Base-by-base conservation (phyloP, 2,113 vertebrate species). In the Nothocercus nigrocapillus region DNA sequence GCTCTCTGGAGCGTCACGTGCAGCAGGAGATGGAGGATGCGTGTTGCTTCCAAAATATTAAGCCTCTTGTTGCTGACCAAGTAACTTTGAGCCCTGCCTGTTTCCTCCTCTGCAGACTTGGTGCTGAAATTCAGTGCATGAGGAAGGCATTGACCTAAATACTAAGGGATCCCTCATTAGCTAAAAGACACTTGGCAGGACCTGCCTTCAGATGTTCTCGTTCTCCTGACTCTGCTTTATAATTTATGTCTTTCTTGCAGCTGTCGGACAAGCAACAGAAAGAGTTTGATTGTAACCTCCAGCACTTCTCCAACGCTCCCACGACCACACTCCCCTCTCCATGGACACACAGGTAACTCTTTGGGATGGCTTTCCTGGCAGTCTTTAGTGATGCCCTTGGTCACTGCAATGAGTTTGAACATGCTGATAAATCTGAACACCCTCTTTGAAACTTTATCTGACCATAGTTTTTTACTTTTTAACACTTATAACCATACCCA, bases 241-340 rank as follows among this genome's bases (percentile, higher is more conserved):
- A 2, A 0, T 84, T 88, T 78, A 0, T 72, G 34, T 94, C 85
- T 96, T 82, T 84, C 34, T 97, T 98, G 76, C 98, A 99, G 99
- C 97, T 99, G 99, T 97, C 98, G 99, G 82, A 99, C 98, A 10
- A 99, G 99, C 98, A 99, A 99, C 98, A 98, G 99, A 83, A 99
- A 99, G 98, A 99, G 99, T 91, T 98, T 99, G 97, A 99, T 99
- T 16, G 98, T 99, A 97, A 99, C 99, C 25, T 99, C 99, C 92
- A 99, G 98, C 97, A 99, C 99, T 24, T 99, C 99, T 75, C 99
- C 99, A n/a, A 99, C 99, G 44, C 98, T 99, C 38, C 99, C 99
- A 0, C 97, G 99, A 28, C 99, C 99, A 4, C 99, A 99, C 95
- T 99, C 99, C 16, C 99, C 99, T 87, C 98, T 99, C 75, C 99